phyloP scores from a whole-genome alignment of 2,113 vertebrate genomes.

The Odontesthes bonariensis region DNA sequence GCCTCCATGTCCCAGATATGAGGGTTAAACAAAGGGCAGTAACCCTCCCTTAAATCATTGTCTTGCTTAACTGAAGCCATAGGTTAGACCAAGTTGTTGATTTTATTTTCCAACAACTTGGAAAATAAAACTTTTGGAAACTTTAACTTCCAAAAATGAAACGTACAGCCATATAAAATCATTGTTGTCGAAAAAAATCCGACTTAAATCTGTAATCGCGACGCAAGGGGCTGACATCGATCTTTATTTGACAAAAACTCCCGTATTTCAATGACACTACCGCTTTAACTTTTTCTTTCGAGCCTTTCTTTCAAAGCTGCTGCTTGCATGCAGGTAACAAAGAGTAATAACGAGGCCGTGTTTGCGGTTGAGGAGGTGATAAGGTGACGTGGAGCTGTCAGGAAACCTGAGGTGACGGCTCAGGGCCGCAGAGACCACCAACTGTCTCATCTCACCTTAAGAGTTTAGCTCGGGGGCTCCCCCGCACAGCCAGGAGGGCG shows the following conservation, averaged over 20 bases:
- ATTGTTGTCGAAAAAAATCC: too few relatives aligned
- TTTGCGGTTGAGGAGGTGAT: background rate
- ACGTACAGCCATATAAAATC: too few relatives aligned
- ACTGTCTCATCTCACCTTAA: background rate
- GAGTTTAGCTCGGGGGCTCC: slow-evolving; percentile 2
- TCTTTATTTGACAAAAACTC: background rate
- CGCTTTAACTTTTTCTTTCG: background rate
- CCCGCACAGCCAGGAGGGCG: slow-evolving; percentile 11
- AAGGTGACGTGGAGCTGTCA: slow-evolving; percentile 9
- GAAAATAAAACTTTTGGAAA: too few relatives aligned
- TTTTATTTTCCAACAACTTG: too few relatives aligned
- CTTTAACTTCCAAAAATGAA: too few relatives aligned
- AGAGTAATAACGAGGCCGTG: slow-evolving; percentile 10
- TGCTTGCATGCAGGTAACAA: background rate
- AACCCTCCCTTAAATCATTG: background rate
- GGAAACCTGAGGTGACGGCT: slow-evolving; percentile 18
- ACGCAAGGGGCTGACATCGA: too few relatives aligned
- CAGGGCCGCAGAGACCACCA: background rate
- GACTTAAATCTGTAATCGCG: too few relatives aligned
- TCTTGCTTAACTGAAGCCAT: background rate
- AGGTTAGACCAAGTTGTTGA: accelerated
- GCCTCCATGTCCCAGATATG: slow-evolving; percentile 12
- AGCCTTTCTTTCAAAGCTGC: background rate
- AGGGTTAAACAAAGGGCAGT: background rate
- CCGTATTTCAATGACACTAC: background rate